phyloP scores from a whole-genome alignment of 2,888 invertebrate genomes.

The Pseudococcus jackbeardsleyi region DNA sequence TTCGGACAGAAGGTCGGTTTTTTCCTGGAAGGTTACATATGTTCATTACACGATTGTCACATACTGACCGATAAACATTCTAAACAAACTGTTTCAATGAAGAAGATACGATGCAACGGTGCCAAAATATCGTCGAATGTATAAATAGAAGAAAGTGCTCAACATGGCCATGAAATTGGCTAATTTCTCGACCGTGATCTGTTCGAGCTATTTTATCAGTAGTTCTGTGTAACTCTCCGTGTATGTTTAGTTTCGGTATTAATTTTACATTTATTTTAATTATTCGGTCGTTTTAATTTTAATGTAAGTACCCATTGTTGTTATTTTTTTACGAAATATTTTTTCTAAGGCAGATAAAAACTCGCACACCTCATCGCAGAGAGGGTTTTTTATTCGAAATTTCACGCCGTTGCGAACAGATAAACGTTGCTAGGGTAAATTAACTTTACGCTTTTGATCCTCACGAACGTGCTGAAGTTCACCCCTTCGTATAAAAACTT shows the following conservation, averaged over 20 bases:
- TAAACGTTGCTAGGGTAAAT: slow-evolving; percentile 39
- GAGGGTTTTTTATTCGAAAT: slow-evolving; percentile 47
- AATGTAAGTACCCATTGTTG: slow-evolving; percentile 6
- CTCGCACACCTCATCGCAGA: neutral
- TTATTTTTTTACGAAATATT: neutral
- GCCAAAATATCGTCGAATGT: slow-evolving; percentile 39
- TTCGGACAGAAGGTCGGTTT: no score
- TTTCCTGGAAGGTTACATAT: no score
- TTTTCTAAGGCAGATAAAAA: neutral
- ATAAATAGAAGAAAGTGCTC: slow-evolving; percentile 44
- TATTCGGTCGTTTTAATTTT: neutral
- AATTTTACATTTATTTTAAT: slow-evolving; percentile 32
- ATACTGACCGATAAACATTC: slow-evolving; percentile 19
- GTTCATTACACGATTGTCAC: no score
- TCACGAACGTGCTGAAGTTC: slow-evolving; percentile 29
- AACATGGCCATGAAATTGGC: slow-evolving; percentile 49
- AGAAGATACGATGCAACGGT: slow-evolving; percentile 5
- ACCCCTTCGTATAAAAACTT: slow-evolving; percentile 43
- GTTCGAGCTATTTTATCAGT: slow-evolving; percentile 22
- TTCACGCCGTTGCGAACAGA: slow-evolving; percentile 49
- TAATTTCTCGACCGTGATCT: slow-evolving; percentile 34
- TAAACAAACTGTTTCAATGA: slow-evolving; percentile 19
- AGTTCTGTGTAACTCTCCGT: slow-evolving; percentile 1
- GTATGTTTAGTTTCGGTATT: slow-evolving; percentile 2
- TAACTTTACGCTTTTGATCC: slow-evolving; percentile 42